Conservation (phyloP, 2,888 invertebrate species). For the Rosalia funebris region DNA sequence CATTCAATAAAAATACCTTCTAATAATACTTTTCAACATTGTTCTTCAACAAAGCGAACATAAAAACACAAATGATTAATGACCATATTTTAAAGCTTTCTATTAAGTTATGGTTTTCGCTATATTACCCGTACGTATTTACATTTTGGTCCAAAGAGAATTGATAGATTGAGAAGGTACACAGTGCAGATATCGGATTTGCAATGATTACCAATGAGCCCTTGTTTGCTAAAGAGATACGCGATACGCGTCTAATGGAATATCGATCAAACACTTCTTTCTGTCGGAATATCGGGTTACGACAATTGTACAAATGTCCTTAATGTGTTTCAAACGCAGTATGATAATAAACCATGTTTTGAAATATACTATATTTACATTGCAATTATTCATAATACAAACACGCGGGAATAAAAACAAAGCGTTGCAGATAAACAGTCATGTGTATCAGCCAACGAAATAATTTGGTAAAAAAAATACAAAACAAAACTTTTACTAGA, state of each 20-base stretch:
- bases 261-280: constrained; percentile 59
- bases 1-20: too few species aligned
- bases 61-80: neutral
- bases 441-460: too few species aligned
- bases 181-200: constrained; percentile 46
- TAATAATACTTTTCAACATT: too few species aligned
- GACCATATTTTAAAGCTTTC: neutral
- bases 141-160: constrained; percentile 19
- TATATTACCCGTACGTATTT: neutral
- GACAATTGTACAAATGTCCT: constrained; percentile 16
- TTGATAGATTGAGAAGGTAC: constrained; percentile 27
- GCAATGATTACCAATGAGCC: constrained; percentile 50
- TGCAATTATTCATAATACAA: too few species aligned
- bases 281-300: constrained; percentile 51
- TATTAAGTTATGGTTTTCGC: neutral
- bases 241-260: constrained; percentile 61
- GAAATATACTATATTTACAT: too few species aligned
- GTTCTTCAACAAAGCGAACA: too few species aligned
- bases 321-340: constrained; percentile 8
- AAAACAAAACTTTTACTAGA: too few species aligned
- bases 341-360: too few species aligned
- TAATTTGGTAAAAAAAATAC: too few species aligned
- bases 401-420: too few species aligned
- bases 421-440: too few species aligned
- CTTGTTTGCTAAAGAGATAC: constrained; percentile 54